phyloP scores from a whole-genome alignment of 1,140 invertebrate species.

The Drosophila nikananu region DNA sequence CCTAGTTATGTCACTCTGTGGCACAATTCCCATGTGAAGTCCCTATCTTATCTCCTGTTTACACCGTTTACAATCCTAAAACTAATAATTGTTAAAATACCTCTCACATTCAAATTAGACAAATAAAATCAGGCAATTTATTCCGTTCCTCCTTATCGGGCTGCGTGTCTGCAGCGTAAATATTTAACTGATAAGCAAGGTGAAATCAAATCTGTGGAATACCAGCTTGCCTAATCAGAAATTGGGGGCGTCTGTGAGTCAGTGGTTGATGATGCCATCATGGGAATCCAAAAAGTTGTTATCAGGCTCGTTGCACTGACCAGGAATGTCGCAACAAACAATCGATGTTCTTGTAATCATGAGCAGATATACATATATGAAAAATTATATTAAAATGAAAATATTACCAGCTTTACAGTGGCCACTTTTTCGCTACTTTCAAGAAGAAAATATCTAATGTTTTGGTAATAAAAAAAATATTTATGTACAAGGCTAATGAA shows the following conservation, averaged over 20 bases:
- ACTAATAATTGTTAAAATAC: conserved; percentile 16
- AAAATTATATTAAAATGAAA: conserved; percentile 5
- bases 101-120: conserved; percentile 18
- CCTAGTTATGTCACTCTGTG: conserved; percentile 24
- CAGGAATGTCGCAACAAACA: neutral
- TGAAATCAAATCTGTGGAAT: conserved; percentile 30
- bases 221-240: conserved; percentile 35
- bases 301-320: conserved; percentile 2
- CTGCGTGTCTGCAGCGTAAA: conserved; percentile 35
- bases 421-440: conserved; percentile 1
- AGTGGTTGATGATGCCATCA: conserved; percentile 29
- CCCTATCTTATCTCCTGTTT: conserved; percentile 25
- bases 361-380: neutral
- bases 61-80: conserved; percentile 22
- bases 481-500: conserved; percentile 26
- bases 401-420: conserved; percentile 24
- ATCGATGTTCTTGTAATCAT: no score
- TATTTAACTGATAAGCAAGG: conserved; percentile 43
- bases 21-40: conserved; percentile 32
- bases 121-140: conserved; percentile 8
- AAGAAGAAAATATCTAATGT: conserved; percentile 45
- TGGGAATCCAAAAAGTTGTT: conserved; percentile 21
- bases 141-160: conserved; percentile 25
- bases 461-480: conserved; percentile 24
- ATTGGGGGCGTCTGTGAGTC: conserved; percentile 49